Evolutionary conservation across 2,113 vertebrate species (phyloP).

Genomic region (Vulpes ferrilata): DNA sequence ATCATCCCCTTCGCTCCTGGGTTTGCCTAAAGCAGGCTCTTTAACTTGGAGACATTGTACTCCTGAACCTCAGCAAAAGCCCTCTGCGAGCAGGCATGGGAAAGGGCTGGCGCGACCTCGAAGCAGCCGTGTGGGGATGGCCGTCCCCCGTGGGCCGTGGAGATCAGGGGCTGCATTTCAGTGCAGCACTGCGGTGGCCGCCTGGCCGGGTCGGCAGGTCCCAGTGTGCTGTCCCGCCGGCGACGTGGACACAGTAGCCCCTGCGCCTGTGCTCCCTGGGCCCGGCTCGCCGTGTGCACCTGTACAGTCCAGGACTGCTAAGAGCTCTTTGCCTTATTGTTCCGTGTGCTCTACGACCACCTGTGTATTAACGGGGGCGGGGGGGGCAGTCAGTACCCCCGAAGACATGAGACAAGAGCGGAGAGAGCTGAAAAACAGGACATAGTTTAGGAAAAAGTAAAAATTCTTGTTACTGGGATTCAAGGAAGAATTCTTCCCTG

Average conservation of each 20-base stretch:
- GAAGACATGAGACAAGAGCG: not conserved
- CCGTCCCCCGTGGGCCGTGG: not conserved
- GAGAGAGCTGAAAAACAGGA: not conserved
- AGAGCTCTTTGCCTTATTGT: not conserved
- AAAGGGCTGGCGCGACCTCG: not conserved
- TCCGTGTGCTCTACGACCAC: not conserved
- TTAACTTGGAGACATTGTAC: not conserved
- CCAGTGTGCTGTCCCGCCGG: not conserved
- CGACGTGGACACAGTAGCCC: accelerated
- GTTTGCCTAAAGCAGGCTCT: not conserved
- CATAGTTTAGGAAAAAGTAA: not conserved
- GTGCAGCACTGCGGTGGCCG: not conserved
- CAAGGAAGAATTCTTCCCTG: not conserved
- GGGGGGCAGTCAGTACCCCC: not conserved
- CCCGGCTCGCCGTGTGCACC: not conserved
- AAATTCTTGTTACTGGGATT: not conserved
- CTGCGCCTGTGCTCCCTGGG: accelerated
- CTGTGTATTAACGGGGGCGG: not conserved
- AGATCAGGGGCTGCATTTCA: not conserved
- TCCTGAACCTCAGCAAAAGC: not conserved
- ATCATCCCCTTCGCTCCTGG: not conserved
- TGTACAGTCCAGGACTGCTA: accelerated
- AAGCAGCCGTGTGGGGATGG: accelerated
- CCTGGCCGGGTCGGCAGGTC: too few relatives aligned
- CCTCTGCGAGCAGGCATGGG: not conserved